These are phyloP conservation scores for Lacanobia oleracea DNA, from an alignment of 2,888 invertebrate genomes.

Conservation along the genomic window DNA sequence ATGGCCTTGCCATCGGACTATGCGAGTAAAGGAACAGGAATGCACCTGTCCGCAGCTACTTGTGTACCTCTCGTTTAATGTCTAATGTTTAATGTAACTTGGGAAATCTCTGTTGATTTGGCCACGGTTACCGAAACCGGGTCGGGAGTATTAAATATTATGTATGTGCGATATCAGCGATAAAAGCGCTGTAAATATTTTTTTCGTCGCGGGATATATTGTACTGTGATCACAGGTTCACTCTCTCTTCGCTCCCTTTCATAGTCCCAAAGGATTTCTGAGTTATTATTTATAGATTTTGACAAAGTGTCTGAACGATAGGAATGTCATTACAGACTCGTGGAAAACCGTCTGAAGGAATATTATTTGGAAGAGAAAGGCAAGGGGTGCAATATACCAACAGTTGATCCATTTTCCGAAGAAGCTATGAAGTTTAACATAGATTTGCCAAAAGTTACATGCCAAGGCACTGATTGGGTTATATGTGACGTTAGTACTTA, in stretches of 20 bases:
- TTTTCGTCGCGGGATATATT: not conserved
- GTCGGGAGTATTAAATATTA: not conserved
- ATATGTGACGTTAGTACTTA: conserved; percentile 91
- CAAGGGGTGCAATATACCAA: conserved; percentile 83
- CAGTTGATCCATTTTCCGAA: conserved; percentile 90
- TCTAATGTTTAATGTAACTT: too few relatives aligned
- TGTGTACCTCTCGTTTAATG: too few relatives aligned
- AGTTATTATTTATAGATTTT: not conserved
- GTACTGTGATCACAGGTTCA: not conserved
- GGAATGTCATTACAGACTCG: conserved; percentile 47
- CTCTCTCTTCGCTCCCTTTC: not conserved
- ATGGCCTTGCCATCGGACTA: too few relatives aligned
- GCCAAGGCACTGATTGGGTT: conserved; percentile 94
- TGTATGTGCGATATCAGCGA: not conserved
- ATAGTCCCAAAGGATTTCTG: not conserved
- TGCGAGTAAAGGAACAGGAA: too few relatives aligned
- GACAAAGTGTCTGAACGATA: not conserved
- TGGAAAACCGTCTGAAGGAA: conserved; percentile 29
- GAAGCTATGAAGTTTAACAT: conserved; percentile 94
- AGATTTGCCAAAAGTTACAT: conserved; percentile 91
- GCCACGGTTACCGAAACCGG: too few relatives aligned
- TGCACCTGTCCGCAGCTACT: too few relatives aligned
- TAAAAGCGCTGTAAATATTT: not conserved
- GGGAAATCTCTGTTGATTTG: too few relatives aligned
- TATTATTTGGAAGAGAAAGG: conserved; percentile 79